phyloP scores from a whole-genome alignment of 2,888 invertebrate genomes.

The Mystacides longicornis region DNA sequence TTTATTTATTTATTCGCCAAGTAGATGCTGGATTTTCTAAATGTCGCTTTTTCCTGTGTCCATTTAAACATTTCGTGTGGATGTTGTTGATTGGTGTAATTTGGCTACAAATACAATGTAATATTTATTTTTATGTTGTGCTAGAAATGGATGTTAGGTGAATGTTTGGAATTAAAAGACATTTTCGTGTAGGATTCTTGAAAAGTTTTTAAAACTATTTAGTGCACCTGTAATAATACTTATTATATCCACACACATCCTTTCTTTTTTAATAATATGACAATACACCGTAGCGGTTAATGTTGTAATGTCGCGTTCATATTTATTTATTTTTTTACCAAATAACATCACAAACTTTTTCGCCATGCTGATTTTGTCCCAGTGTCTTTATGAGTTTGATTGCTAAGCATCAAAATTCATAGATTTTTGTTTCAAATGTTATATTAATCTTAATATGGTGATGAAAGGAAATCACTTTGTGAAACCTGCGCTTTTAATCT shows the following conservation, averaged over 20 bases:
- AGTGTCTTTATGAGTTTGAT: too few relatives aligned
- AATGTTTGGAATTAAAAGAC: neutral
- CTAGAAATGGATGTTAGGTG: neutral
- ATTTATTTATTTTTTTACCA: too few relatives aligned
- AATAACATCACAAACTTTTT: too few relatives aligned
- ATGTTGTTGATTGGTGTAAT: neutral
- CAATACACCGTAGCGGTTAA: too few relatives aligned
- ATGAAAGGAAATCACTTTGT: too few relatives aligned
- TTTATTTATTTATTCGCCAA: too few relatives aligned
- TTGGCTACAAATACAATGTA: neutral
- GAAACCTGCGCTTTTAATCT: too few relatives aligned
- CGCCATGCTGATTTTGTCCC: too few relatives aligned
- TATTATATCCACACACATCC: neutral
- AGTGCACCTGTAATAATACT: neutral
- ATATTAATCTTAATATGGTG: too few relatives aligned
- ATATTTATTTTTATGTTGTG: neutral
- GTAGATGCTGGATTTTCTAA: neutral
- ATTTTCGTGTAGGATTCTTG: neutral
- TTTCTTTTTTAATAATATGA: neutral
- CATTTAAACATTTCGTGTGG: neutral
- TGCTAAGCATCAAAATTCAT: too few relatives aligned
- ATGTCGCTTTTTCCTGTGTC: neutral
- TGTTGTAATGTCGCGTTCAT: too few relatives aligned
- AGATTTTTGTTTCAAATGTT: too few relatives aligned
- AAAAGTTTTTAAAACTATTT: neutral